Evolutionary conservation across 1,140 invertebrate species (phyloP).

Genomic region (Drosophila lacteicornis): DNA sequence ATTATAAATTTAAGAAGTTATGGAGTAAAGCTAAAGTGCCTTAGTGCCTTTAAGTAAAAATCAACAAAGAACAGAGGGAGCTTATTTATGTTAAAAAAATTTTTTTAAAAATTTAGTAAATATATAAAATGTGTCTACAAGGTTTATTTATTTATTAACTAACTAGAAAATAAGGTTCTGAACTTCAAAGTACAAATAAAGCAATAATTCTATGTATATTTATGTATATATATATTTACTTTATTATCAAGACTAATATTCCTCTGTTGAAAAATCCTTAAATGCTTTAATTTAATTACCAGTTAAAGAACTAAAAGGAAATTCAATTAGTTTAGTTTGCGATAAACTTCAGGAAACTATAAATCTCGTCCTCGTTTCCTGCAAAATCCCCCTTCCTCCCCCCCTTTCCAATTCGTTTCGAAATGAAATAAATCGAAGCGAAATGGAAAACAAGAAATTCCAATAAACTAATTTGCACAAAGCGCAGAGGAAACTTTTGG

Average conservation of each 20-base stretch:
- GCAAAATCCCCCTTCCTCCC: no score
- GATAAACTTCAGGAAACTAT: slow-evolving; percentile 14
- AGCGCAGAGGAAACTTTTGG: slow-evolving; percentile 46
- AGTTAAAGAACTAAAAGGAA: not conserved
- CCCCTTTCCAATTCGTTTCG: slow-evolving; percentile 9
- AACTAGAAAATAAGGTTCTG: no score
- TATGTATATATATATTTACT: not conserved
- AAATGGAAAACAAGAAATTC: slow-evolving; percentile 76
- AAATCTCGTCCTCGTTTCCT: slow-evolving; percentile 17
- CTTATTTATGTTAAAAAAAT: not conserved
- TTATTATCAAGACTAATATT: no score
- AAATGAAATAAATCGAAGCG: slow-evolving; percentile 27
- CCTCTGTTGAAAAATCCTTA: not conserved
- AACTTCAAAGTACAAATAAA: no score
- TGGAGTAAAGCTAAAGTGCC: slow-evolving; percentile 23
- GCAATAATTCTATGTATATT: not conserved
- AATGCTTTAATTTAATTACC: not conserved
- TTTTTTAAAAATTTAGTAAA: no score
- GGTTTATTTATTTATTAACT: no score
- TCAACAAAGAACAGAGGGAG: not conserved
- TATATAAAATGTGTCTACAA: no score
- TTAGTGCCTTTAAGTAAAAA: not conserved
- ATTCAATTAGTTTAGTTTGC: slow-evolving; percentile 14
- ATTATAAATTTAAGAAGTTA: slow-evolving; percentile 71
- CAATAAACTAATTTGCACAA: slow-evolving; percentile 84